Conservation (phyloP, 2,888 invertebrate species). For the Spilarctia lutea region DNA sequence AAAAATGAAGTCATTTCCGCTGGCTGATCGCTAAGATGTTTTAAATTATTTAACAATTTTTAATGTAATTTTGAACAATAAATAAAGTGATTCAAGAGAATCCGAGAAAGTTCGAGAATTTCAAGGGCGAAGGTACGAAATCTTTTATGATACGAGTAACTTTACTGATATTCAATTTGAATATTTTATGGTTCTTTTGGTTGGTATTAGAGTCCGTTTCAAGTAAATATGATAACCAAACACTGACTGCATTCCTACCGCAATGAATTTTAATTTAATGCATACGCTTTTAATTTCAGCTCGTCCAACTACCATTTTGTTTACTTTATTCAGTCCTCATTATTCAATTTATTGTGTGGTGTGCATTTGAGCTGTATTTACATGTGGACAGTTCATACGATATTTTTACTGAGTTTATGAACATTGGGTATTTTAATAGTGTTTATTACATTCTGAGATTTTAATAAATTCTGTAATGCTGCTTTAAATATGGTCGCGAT, state of each 20-base stretch:
- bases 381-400: no score
- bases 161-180: background rate
- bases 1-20: no score
- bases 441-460: background rate
- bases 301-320: background rate
- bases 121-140: no score
- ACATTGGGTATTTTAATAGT: background rate
- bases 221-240: slow-evolving; percentile 5
- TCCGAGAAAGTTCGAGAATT: no score
- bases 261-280: slow-evolving; percentile 14
- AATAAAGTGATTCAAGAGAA: no score
- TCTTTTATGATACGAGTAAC: no score
- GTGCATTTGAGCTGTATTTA: background rate
- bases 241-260: background rate
- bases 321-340: slow-evolving; percentile 3
- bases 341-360: slow-evolving; percentile 3
- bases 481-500: no score
- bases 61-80: no score
- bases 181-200: background rate
- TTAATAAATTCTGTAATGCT: no score
- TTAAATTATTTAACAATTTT: no score
- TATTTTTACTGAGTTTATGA: background rate
- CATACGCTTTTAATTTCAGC: slow-evolving; percentile 8
- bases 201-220: background rate
- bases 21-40: no score